phyloP scores from a whole-genome alignment of 2,797 vertebrate species.

The Mastacembelus armatus region DNA sequence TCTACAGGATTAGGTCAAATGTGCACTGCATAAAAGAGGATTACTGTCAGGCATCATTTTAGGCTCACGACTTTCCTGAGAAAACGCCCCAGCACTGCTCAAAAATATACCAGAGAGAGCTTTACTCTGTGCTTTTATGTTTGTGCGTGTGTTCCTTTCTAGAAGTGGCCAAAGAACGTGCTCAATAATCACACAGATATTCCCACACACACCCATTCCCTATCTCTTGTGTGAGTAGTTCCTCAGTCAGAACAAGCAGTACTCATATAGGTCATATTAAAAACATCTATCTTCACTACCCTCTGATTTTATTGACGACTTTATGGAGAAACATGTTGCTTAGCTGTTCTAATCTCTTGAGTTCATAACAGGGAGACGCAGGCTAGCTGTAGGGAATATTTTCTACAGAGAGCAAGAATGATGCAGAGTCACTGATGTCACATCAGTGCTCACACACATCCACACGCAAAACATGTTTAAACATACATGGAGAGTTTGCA shows the following conservation, averaged over 20 bases:
- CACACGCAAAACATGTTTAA: too few relatives aligned
- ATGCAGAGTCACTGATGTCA: background rate
- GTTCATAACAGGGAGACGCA: constrained; percentile 14
- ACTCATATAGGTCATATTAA: constrained; percentile 44
- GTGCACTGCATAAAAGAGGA: constrained; percentile 34
- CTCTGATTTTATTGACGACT: constrained; percentile 17
- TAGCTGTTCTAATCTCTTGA: constrained; percentile 17
- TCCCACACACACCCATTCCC: background rate
- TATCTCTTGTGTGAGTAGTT: background rate
- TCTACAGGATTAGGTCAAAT: constrained; percentile 36
- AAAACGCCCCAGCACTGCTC: constrained; percentile 22
- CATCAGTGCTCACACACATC: too few relatives aligned
- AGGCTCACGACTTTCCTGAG: background rate
- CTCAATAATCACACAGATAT: constrained; percentile 39
- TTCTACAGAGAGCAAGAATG: background rate
- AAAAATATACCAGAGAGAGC: background rate
- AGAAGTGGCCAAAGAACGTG: constrained; percentile 22
- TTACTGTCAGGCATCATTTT: constrained; percentile 14
- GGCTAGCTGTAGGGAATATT: background rate
- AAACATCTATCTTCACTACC: constrained; percentile 42
- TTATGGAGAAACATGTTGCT: constrained; percentile 33
- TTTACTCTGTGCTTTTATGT: constrained; percentile 1
- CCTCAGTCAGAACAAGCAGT: constrained; percentile 23
- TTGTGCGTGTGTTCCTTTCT: constrained; percentile 17
- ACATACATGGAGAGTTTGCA: too few relatives aligned